phyloP scores from a whole-genome alignment of 2,888 invertebrate genomes.

The Fragum sueziense region DNA sequence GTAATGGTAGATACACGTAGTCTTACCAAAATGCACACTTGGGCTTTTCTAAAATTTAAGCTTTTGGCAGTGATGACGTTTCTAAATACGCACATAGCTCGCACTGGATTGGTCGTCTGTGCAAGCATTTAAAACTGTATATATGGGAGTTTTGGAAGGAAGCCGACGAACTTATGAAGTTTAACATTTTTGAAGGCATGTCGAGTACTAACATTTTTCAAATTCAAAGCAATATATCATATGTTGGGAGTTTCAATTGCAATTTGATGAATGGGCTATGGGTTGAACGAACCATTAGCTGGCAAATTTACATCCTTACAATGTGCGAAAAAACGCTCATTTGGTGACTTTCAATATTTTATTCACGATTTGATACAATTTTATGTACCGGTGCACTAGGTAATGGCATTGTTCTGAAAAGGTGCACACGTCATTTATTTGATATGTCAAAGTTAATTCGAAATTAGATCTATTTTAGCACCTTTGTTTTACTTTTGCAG shows the following conservation, averaged over 20 bases:
- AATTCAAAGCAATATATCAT: background rate
- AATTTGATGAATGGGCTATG: background rate
- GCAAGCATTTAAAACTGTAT: too few relatives aligned
- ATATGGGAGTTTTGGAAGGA: too few relatives aligned
- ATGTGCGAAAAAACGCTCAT: background rate
- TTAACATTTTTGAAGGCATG: background rate
- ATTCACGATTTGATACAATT: background rate
- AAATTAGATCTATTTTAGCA: background rate
- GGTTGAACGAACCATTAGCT: slow-evolving; percentile 7
- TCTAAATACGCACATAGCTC: too few relatives aligned
- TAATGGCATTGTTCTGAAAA: background rate
- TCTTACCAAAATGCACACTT: too few relatives aligned
- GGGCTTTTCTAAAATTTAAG: too few relatives aligned
- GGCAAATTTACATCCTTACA: background rate
- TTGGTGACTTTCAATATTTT: background rate
- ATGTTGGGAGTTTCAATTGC: slow-evolving; percentile 1
- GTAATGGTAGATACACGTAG: too few relatives aligned
- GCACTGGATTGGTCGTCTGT: too few relatives aligned
- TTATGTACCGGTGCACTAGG: background rate
- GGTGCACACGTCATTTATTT: background rate
- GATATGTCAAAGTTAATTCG: background rate
- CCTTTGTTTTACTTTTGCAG: too few relatives aligned
- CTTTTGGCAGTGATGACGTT: too few relatives aligned
- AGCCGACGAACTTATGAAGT: too few relatives aligned
- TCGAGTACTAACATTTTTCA: background rate